Percentiles rank a stretch among this genome's conserved stretches.
Evolutionary conservation across 2,888 invertebrate genomes (phyloP).

Genomic region (Andrena bucephala): DNA sequence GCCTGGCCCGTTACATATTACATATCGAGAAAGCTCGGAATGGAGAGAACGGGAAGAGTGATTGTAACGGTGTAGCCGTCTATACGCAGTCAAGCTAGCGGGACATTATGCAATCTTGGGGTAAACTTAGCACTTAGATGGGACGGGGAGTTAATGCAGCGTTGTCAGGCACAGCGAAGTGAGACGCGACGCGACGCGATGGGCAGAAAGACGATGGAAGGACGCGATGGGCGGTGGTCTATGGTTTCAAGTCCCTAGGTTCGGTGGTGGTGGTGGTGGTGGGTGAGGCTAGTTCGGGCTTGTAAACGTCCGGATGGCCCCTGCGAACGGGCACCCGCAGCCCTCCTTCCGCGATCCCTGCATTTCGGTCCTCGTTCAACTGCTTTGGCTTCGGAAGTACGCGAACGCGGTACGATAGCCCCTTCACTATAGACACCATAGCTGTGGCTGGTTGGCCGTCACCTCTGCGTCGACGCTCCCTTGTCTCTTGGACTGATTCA

Average conservation of each 20-base stretch:
- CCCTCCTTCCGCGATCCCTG: slow-evolving; percentile 54
- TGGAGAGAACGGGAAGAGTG: not conserved
- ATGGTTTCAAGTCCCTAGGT: slow-evolving; percentile 67
- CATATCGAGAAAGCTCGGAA: not conserved
- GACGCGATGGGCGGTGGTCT: slow-evolving; percentile 68
- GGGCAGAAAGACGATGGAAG: slow-evolving; percentile 58
- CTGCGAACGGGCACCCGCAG: slow-evolving; percentile 39
- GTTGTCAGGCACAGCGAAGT: slow-evolving; percentile 70
- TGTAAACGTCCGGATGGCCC: slow-evolving; percentile 52
- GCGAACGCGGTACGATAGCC: slow-evolving; percentile 69
- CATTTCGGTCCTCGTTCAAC: slow-evolving; percentile 62
- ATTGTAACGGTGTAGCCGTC: slow-evolving; percentile 52
- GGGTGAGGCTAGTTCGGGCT: slow-evolving; percentile 56
- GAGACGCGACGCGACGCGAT: slow-evolving; percentile 11
- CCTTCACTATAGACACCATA: slow-evolving; percentile 80
- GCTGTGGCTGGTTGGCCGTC: slow-evolving; percentile 85
- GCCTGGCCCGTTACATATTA: not conserved
- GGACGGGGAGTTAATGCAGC: slow-evolving; percentile 82
- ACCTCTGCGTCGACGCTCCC: slow-evolving; percentile 84
- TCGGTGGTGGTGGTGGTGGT: slow-evolving; percentile 42
- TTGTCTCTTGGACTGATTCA: slow-evolving; percentile 85
- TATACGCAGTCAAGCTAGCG: slow-evolving; percentile 55
- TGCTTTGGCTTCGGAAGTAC: slow-evolving; percentile 54
- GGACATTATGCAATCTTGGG: slow-evolving; percentile 82
- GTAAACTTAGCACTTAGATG: slow-evolving; percentile 83